These are phyloP conservation scores for Teleogryllus occipitalis DNA, from an alignment of 1,140 invertebrate species.

Conservation along the genomic window DNA sequence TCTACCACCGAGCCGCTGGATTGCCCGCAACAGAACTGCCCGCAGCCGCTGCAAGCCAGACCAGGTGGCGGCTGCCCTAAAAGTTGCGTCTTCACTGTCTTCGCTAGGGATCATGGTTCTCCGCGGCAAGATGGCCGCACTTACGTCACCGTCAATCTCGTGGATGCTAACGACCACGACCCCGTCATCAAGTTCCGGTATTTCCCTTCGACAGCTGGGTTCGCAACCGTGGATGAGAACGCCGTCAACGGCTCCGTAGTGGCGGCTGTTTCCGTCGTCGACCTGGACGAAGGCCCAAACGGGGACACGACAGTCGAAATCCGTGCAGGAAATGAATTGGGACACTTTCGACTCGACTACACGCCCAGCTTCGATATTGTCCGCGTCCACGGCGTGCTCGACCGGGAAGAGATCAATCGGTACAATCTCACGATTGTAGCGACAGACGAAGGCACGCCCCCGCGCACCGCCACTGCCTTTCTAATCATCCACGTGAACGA, in stretches of 20 bases:
- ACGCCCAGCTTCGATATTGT: constrained; percentile 80
- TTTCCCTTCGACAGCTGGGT: constrained; percentile 69
- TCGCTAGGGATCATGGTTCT: constrained; percentile 83
- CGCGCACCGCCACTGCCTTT: constrained; percentile 73
- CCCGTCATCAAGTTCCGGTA: constrained; percentile 86
- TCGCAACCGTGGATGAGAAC: constrained; percentile 90
- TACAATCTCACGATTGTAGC: constrained; percentile 90
- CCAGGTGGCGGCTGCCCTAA: constrained; percentile 61
- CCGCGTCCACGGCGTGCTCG: constrained; percentile 81
- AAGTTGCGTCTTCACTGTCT: constrained; percentile 89
- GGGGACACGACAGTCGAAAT: constrained; percentile 80
- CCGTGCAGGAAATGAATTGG: constrained; percentile 78
- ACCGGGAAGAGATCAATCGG: constrained; percentile 83
- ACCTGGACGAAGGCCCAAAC: constrained; percentile 83
- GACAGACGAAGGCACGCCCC: constrained; percentile 77
- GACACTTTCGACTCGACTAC: constrained; percentile 79
- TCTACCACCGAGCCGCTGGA: constrained; percentile 68
- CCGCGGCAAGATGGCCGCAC: constrained; percentile 84
- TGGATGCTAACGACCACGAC: constrained; percentile 92
- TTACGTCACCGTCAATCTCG: constrained; percentile 87
- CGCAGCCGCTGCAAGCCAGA: constrained; percentile 27
- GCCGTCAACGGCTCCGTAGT: constrained; percentile 81
- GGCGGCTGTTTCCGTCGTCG: constrained; percentile 85
- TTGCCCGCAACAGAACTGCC: constrained; percentile 61
- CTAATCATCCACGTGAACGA: constrained; percentile 90